Evolutionary conservation across 2,888 invertebrate genomes (phyloP), one percentile per base, ranked within the genome.

Genomic region (Drosophila mercatorum): DNA sequence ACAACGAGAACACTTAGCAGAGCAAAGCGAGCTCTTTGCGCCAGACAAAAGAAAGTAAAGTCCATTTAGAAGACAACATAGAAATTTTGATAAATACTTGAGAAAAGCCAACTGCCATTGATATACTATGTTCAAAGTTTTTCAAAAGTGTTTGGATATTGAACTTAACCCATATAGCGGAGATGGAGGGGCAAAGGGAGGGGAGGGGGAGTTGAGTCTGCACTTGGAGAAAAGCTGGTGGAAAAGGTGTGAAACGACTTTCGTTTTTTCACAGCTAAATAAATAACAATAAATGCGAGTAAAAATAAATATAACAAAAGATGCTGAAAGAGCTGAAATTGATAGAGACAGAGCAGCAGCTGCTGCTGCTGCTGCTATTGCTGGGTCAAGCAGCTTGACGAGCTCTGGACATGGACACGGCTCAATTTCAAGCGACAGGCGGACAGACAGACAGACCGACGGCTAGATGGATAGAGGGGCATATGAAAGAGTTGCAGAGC

Each of bases 221-320:
- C 55, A 41, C 53, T 56, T 53, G 22, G 55, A 14, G 38, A 55
- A 40, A 17, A 38, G 31, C 51, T 40, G 11, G 49, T 59, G 1
- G 40, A 34, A 63, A 73, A 83, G 88, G 84, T 85, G 84, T 81
- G 88, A 88, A 85, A 81, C 70, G 66, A 85, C 84, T 85, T 85
- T 85, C 84, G 79, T 62, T 85, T 85, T 77, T 85, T 83, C 81
- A 88, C 88, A 86, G 86, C 79, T 66, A 88, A 88, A 70, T 75
- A 83, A 88, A 80, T 79, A 86, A 70, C 77, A 79, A 84, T 82
- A 82, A 75, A 70, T 64, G 70, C 56, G 75, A 67, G 66, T 72
- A 59, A 75, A 72, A 60, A 62, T 46, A 61, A 62, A 64, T 59
- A 68, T 78, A 83, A 75, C 72, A 74, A 84, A 64, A 72, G 73